Conservation (phyloP, 1,140 invertebrate genomes). For the Magallana ariakensis region DNA sequence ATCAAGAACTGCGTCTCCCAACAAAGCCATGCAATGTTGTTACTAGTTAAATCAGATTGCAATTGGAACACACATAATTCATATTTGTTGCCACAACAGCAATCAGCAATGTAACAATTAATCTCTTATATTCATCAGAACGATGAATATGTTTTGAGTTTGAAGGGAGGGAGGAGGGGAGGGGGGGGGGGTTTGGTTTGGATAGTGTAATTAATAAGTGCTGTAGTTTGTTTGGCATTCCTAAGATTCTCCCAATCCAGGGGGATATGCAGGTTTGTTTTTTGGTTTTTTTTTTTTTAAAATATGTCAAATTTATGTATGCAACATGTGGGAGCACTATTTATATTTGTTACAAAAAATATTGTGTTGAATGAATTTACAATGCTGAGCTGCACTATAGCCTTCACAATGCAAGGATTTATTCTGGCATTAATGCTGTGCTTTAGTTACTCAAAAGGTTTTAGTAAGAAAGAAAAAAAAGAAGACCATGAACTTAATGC, state of each 20-base stretch:
- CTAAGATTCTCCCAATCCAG: background rate
- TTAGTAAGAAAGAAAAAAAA: too few relatives aligned
- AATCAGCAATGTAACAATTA: background rate
- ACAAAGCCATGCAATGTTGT: background rate
- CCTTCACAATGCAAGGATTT: background rate
- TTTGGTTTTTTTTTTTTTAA: background rate
- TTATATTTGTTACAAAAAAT: constrained; percentile 3
- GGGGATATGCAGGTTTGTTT: background rate
- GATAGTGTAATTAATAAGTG: background rate
- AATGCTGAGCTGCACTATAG: background rate
- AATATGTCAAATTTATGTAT: constrained; percentile 1
- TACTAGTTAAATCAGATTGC: background rate
- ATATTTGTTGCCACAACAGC: background rate
- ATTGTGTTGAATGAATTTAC: background rate
- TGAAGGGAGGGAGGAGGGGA: too few relatives aligned
- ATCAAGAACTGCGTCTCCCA: background rate
- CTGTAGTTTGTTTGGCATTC: background rate
- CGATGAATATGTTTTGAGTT: background rate
- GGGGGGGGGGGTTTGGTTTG: background rate
- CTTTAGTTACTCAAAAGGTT: too few relatives aligned
- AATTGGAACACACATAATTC: background rate
- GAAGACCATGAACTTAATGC: too few relatives aligned
- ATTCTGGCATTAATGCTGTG: background rate
- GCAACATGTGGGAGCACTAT: background rate
- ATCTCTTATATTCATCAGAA: background rate